Evolutionary conservation across 2,113 vertebrate genomes (phyloP), one percentile per base, ranked within the genome.

Genomic region (Aspidoscelis tigris): DNA sequence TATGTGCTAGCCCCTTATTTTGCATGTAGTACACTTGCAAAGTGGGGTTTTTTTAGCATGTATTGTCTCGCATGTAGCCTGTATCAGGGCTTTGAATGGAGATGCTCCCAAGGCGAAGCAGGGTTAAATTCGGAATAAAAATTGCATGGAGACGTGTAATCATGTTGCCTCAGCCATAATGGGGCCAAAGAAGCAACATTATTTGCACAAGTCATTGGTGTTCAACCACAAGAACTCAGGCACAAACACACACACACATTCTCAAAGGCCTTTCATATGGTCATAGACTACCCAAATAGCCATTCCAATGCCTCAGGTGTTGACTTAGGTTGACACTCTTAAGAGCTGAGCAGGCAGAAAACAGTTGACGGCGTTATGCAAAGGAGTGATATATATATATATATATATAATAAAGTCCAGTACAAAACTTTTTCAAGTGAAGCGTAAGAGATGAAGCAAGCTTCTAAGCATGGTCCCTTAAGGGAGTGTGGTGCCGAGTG

Each of bases 401-500:
- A 33, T 33, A 33, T 33, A 33, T 33, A 33, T 33, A n/a, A 26
- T 53, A 55, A 21, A 64, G 64, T 79, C 24, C 61, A 4, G 81
- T 70, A 84, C 74, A 47, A 84, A 26, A 1, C 0, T 1, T 10
- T 39, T 83, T 26, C 69, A 55, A 81, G 50, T 20, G 65, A 53
- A 84, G 76, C 80, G 76, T 14, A 4, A n/a, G 78, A 61, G 76
- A 87, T 6, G 10, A 47, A 88, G 90, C 1, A 0, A 78, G 75
- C 73, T 12, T 44, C 50, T 66, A 21, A 61, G 91, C 92, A 93
- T 95, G 94, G 95, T 94, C 92, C 78, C 0, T 91, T 92, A 91
- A 94, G 96, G 96, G 96, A 91, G 26, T 83, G 88, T 26, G 61
- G 81, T 88, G 94, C 96, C 93, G 95, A 92, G 64, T 93, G 94